Conservation (phyloP, 2,113 vertebrate species). For the Chionodraco myersi region DNA sequence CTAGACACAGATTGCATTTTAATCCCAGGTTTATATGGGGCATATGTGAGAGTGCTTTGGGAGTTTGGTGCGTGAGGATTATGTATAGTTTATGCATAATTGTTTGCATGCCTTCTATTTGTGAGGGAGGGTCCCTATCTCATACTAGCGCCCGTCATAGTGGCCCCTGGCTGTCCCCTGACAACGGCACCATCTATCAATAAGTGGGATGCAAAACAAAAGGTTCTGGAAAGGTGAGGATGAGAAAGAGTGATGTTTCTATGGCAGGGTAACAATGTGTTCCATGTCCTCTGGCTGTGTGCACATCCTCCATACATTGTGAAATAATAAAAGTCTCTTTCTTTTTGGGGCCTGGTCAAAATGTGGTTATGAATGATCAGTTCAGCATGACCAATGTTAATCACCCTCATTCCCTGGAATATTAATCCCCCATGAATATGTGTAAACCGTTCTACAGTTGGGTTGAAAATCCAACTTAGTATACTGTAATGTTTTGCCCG, state of each 20-base stretch:
- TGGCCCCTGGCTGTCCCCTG: background rate
- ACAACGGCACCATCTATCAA: background rate
- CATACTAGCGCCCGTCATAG: background rate
- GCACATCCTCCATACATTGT: constrained; percentile 23
- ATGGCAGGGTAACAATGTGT: constrained; percentile 10
- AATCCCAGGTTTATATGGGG: background rate
- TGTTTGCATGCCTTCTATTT: background rate
- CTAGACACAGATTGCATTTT: background rate
- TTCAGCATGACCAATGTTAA: constrained; percentile 61
- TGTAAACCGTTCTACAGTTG: constrained; percentile 34
- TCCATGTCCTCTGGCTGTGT: constrained; percentile 18
- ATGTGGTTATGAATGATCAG: constrained; percentile 49
- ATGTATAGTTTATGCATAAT: background rate
- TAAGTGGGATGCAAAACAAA: background rate
- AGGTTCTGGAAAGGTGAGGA: background rate
- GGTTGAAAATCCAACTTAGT: background rate
- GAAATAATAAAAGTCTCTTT: constrained; percentile 20
- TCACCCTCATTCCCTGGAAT: constrained; percentile 51
- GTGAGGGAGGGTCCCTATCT: background rate
- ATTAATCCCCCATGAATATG: constrained; percentile 57
- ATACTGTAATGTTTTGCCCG: constrained; percentile 16
- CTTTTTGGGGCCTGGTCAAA: constrained; percentile 36
- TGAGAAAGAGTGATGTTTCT: background rate
- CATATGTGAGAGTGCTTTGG: background rate
- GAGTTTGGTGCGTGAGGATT: background rate